A percentile compares a stretch with the other conserved stretches of the same genome.
Conservation (phyloP, 1,140 invertebrate species). For the Drosophila burlai region DNA sequence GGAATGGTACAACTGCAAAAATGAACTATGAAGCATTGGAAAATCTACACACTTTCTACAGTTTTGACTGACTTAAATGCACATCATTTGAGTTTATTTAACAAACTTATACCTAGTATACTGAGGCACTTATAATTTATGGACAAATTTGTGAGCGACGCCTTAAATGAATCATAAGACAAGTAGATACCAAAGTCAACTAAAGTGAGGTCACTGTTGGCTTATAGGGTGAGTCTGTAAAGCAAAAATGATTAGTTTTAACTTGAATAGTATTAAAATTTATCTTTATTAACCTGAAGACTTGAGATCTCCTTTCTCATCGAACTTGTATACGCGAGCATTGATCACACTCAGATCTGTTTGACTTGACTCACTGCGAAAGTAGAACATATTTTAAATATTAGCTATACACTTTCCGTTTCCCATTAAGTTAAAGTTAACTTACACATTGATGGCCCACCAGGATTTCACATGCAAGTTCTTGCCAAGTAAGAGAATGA, state of each 20-base stretch:
- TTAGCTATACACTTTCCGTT: too few species aligned
- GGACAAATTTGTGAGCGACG: conserved; percentile 8
- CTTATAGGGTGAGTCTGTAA: conserved; percentile 63
- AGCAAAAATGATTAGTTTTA: not conserved
- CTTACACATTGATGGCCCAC: conserved; percentile 82
- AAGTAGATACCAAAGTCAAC: conserved; percentile 13
- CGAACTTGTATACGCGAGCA: conserved; percentile 73
- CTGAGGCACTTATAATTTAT: conserved; percentile 7
- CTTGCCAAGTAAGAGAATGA: conserved; percentile 67
- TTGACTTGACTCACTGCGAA: conserved; percentile 63
- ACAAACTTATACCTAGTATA: conserved; percentile 15
- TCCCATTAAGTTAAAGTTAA: not conserved
- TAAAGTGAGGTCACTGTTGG: conserved; percentile 73
- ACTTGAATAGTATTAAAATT: not conserved
- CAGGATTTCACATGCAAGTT: conserved; percentile 71
- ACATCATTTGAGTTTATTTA: conserved; percentile 27
- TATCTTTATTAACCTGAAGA: conserved; percentile 37
- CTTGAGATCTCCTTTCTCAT: conserved; percentile 72
- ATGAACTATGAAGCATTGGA: not conserved
- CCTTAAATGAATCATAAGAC: conserved; percentile 24
- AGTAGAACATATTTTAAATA: too few species aligned
- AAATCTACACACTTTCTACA: not conserved
- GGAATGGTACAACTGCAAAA: not conserved
- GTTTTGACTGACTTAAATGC: not conserved
- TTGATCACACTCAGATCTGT: conserved; percentile 73